Conservation (phyloP, 1,140 invertebrate species). For the Asobara japonica region DNA sequence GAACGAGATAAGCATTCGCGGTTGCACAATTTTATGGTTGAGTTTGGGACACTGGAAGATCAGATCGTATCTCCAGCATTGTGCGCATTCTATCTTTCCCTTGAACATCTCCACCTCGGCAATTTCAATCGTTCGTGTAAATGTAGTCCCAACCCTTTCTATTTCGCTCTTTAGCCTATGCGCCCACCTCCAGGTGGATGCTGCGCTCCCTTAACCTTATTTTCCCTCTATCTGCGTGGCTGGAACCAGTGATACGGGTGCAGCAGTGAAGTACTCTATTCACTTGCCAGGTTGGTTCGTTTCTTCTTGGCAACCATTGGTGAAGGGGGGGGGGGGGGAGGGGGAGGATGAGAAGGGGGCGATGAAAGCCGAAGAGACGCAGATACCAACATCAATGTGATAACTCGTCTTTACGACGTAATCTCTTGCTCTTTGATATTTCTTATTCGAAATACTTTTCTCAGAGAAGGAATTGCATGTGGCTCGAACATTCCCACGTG, state of each 20-base stretch:
- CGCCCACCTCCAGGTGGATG: not conserved
- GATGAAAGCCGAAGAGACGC: not conserved
- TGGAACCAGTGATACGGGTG: not conserved
- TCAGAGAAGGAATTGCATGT: not conserved
- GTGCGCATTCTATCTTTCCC: not conserved
- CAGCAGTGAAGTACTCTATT: slow-evolving; percentile 2
- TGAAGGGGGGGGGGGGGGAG: not conserved
- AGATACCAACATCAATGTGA: slow-evolving; percentile 20
- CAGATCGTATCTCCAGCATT: not conserved
- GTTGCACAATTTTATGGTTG: slow-evolving; percentile 8
- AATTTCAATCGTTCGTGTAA: slow-evolving; percentile 1
- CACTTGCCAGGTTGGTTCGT: slow-evolving; percentile 1
- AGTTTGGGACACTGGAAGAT: slow-evolving; percentile 1
- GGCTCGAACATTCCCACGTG: not conserved
- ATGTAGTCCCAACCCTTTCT: not conserved
- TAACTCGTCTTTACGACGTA: slow-evolving; percentile 14
- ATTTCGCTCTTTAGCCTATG: not conserved
- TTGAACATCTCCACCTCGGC: not conserved
- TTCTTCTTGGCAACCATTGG: not conserved
- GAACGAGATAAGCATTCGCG: not conserved
- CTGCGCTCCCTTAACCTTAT: not conserved
- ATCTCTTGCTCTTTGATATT: slow-evolving; percentile 12
- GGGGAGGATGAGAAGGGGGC: not conserved
- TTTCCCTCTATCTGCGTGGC: not conserved
- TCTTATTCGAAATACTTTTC: not conserved